Percentiles rank a stretch among this genome's conserved stretches.
Evolutionary conservation across 2,888 invertebrate genomes (phyloP).

Genomic region (Stomorhina lunata): DNA sequence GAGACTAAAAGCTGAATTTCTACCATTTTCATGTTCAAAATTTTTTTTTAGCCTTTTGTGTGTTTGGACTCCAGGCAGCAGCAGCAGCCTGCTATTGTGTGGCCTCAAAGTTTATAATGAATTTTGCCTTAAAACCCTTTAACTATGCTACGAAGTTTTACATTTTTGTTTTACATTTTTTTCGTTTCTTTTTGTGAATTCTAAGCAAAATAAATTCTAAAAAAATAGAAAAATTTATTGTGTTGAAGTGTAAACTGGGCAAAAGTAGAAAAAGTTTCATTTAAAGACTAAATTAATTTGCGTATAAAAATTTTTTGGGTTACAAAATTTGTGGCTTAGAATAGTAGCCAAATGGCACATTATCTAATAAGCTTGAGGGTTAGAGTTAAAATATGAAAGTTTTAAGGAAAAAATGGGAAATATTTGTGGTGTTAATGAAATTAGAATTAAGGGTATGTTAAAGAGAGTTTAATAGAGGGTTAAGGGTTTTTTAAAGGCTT

Average conservation of each 20-base stretch:
- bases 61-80: not conserved
- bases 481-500: not conserved
- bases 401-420: not conserved
- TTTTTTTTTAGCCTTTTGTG: not conserved
- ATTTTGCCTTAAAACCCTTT: slow-evolving; percentile 48
- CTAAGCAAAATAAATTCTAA: not conserved
- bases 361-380: slow-evolving; percentile 50
- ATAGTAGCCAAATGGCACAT: slow-evolving; percentile 14
- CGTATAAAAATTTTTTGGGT: slow-evolving; percentile 17
- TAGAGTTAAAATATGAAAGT: not conserved
- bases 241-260: slow-evolving; percentile 11
- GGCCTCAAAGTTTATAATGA: slow-evolving; percentile 47
- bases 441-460: not conserved
- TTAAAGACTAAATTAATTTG: slow-evolving; percentile 56
- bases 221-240: not conserved
- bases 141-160: slow-evolving; percentile 38
- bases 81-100: not conserved
- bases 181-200: not conserved
- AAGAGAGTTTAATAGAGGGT: not conserved
- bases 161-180: not conserved
- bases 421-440: slow-evolving; percentile 31
- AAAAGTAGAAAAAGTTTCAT: not conserved
- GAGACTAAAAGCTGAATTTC: not conserved
- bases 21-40: not conserved
- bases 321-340: not conserved